Evolutionary conservation across 2,113 vertebrate species (phyloP), one percentile per base, ranked within the genome.

Genomic region (Coptodon bakossiorum): DNA sequence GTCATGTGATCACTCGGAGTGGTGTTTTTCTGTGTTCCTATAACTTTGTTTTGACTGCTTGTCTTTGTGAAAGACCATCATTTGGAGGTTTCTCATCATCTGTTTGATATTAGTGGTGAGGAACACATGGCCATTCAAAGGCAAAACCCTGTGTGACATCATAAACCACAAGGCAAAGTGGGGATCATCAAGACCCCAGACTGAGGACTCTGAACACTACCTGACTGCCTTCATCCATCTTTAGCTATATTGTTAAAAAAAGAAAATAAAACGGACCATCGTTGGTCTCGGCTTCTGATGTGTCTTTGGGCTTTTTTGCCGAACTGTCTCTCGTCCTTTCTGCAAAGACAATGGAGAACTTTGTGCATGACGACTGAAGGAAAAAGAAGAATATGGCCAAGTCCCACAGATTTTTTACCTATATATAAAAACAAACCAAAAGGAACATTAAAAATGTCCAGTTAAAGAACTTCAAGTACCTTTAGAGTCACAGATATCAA

Each of bases 31-130:
- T 93, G 94, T 93, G 94, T 96, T 96, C 94, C 89, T 96, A 94
- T 95, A 91, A 94, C 95, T 94, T 96, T 97, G 96, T 97, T 97
- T 96, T 96, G 96, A 96, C 96, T 96, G 92, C 96, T 96, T 95
- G 96, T 96, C 96, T 96, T 91, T 90, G 94, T 95, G 94, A 95
- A 96, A 96, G 94, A 96, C 96, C 95, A 91, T 97, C 96, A 96
- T 94, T 95, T 93, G 91, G 95, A 95, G 96, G 94, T 96, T 96
- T 95, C 86, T 92, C 94, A 89, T 97, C 96, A 97, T 97, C 96
- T 97, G 96, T 95, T 96, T 95, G 96, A 96, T 96, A 97, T 97
- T 97, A 97, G 96, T 95, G 96, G 96, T 96, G 94, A 96, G 90
- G 92, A 97, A 94, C 96, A 96, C 95, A 96, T 96, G 96, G 96